Conservation (phyloP, 1,140 invertebrate species). For the Drosophila asahinai region DNA sequence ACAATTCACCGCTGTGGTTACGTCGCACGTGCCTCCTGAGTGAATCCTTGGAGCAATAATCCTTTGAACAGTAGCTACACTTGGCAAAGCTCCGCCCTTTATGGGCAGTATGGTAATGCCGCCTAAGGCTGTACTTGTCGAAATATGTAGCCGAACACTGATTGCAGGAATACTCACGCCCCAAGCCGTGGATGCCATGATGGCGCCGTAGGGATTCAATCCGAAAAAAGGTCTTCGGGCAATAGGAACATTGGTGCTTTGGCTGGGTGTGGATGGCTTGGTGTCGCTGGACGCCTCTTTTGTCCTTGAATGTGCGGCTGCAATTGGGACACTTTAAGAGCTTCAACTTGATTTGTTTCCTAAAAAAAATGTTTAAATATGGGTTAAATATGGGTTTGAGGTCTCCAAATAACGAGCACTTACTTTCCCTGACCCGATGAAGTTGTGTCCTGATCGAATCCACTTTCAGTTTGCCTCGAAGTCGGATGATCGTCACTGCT, state of each 20-base stretch:
- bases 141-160: neutral
- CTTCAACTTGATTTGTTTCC: neutral
- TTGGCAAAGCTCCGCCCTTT: neutral
- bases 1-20: too few species aligned
- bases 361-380: neutral
- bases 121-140: rapidly evolving
- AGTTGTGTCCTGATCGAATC: neutral
- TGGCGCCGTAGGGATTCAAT: neutral
- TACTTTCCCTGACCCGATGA: neutral
- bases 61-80: neutral
- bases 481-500: too few species aligned
- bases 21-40: neutral
- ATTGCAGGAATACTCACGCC: neutral
- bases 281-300: neutral
- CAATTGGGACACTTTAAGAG: neutral
- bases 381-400: neutral
- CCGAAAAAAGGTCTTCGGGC: neutral
- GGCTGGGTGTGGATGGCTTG: neutral
- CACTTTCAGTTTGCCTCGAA: neutral
- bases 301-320: too few species aligned
- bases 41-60: neutral
- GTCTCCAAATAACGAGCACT: neutral
- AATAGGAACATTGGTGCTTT: neutral
- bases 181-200: neutral
- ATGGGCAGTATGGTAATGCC: neutral